Evolutionary conservation across 2,888 invertebrate species (phyloP).

Genomic region (Furcula furcula): DNA sequence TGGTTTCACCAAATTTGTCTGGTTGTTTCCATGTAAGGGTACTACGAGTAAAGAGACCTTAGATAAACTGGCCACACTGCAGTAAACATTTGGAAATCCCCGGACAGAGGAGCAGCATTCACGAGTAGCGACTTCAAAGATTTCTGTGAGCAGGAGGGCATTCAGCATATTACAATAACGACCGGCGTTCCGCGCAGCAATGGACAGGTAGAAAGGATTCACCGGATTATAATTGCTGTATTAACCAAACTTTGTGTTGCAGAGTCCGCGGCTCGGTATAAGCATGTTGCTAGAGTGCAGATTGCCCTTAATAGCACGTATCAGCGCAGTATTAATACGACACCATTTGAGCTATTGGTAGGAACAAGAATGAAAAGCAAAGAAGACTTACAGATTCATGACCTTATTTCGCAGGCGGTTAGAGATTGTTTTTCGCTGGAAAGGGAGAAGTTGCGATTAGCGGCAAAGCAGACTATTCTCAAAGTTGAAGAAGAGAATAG

Average conservation of each 20-base stretch:
- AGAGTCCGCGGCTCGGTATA: constrained; percentile 1
- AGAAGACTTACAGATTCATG: neutral
- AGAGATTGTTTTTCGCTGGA: neutral
- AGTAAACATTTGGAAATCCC: neutral
- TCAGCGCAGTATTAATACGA: constrained; percentile 19
- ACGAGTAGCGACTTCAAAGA: neutral
- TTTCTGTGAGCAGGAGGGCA: neutral
- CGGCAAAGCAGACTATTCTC: constrained; percentile 10
- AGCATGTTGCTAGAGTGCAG: constrained; percentile 12
- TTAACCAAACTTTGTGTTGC: neutral
- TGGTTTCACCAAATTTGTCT: neutral
- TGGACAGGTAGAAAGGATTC: neutral
- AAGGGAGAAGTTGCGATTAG: constrained; percentile 8
- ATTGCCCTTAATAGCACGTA: constrained; percentile 21
- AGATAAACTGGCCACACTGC: neutral
- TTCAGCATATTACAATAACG: neutral
- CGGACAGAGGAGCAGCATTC: neutral
- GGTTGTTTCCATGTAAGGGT: neutral
- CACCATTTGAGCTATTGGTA: constrained; percentile 14
- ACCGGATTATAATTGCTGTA: neutral
- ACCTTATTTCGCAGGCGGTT: constrained; percentile 7
- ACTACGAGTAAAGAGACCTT: neutral
- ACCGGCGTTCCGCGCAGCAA: neutral
- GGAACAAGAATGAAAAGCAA: constrained; percentile 8
- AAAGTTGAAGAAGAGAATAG: constrained; percentile 12